phyloP scores from a whole-genome alignment of 1,140 invertebrate genomes.

The Lordiphosa mommai region DNA sequence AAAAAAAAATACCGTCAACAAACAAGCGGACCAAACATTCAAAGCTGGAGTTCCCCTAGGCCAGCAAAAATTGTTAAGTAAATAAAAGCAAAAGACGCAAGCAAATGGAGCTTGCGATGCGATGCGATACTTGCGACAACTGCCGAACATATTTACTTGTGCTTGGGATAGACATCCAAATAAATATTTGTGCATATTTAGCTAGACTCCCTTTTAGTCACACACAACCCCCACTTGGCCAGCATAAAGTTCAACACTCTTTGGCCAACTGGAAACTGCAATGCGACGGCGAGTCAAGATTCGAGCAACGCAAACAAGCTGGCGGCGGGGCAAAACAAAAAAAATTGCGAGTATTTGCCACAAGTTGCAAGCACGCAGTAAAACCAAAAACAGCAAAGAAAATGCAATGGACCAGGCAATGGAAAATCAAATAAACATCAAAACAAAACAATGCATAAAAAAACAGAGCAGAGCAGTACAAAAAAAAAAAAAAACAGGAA shows the following conservation, averaged over 20 bases:
- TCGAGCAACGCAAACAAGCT: conserved; percentile 64
- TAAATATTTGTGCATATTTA: conserved; percentile 77
- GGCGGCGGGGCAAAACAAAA: conserved; percentile 39
- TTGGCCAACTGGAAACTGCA: conserved; percentile 47
- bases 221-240: conserved; percentile 6
- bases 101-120: conserved; percentile 36
- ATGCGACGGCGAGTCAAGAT: conserved; percentile 53
- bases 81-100: conserved; percentile 46
- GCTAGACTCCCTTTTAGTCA: conserved; percentile 12
- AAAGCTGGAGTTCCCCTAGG: conserved; percentile 7
- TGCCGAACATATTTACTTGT: conserved; percentile 39
- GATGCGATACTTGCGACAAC: conserved; percentile 58
- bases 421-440: conserved; percentile 73
- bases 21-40: conserved; percentile 30
- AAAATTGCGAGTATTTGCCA: conserved; percentile 69
- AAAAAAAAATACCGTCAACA: conserved; percentile 66
- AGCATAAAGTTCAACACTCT: conserved; percentile 66
- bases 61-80: conserved; percentile 57
- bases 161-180: conserved; percentile 40
- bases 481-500: conserved; percentile 4
- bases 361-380: conserved; percentile 51
- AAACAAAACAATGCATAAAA: conserved; percentile 51
- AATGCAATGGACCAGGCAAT: conserved; percentile 44
- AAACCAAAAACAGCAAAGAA: conserved; percentile 28
- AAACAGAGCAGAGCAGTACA: neutral